These are phyloP conservation scores for Oreochromis tanganicae DNA, from an alignment of 2,113 vertebrate genomes.

Conservation along the genomic window DNA sequence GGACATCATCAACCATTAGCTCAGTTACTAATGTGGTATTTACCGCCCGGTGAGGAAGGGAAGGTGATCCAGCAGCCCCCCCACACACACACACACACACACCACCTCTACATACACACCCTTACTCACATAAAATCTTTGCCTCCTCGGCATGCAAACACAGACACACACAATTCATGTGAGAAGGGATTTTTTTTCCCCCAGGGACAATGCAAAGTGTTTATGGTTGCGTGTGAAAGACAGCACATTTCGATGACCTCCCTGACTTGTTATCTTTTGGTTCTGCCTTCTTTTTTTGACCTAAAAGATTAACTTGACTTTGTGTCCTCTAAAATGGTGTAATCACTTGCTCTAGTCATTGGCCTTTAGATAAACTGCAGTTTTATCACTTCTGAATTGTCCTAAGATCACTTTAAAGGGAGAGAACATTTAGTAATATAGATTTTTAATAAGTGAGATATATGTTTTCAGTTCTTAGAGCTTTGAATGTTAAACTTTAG, in stretches of 20 bases:
- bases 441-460: neutral
- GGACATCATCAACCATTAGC: slow-evolving; percentile 61
- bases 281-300: slow-evolving; percentile 11
- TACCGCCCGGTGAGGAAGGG: slow-evolving; percentile 50
- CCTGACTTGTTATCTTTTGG: slow-evolving; percentile 24
- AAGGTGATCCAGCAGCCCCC: slow-evolving; percentile 49
- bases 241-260: slow-evolving; percentile 18
- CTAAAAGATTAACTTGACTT: neutral
- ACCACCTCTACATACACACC: neutral
- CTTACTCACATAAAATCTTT: neutral
- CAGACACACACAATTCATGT: neutral
- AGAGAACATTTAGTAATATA: neutral
- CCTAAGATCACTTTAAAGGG: neutral
- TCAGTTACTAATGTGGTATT: slow-evolving; percentile 69
- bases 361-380: neutral
- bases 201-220: neutral
- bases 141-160: neutral
- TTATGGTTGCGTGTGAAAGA: slow-evolving; percentile 40
- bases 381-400: neutral
- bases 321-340: neutral
- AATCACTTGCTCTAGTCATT: neutral
- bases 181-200: neutral
- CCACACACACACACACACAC: neutral
- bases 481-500: neutral
- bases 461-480: neutral